These are phyloP conservation scores for Timandra comae DNA, from an alignment of 2,888 invertebrate species.

Conservation along the genomic window DNA sequence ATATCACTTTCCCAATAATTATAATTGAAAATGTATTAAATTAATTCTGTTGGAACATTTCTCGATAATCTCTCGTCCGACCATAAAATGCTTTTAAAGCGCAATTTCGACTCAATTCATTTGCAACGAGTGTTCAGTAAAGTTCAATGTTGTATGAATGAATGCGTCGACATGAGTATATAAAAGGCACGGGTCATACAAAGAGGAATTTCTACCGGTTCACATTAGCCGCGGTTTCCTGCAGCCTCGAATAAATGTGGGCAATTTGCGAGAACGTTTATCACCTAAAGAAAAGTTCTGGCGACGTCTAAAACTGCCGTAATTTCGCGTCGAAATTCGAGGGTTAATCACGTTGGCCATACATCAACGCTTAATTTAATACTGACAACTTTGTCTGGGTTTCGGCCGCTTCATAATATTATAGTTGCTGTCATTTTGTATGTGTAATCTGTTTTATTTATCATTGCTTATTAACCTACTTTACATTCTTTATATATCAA, in stretches of 20 bases:
- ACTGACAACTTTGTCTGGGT: slow-evolving; percentile 48
- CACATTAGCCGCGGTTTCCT: slow-evolving; percentile 60
- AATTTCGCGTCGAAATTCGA: slow-evolving; percentile 57
- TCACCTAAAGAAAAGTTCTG: slow-evolving; percentile 72
- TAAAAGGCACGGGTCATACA: slow-evolving; percentile 30
- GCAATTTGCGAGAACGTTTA: slow-evolving; percentile 71
- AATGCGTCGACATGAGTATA: slow-evolving; percentile 35
- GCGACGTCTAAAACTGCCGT: slow-evolving; percentile 63
- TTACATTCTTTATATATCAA: too few relatives aligned
- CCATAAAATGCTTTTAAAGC: slow-evolving; percentile 47
- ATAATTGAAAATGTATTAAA: slow-evolving; percentile 44
- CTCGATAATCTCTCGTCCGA: slow-evolving; percentile 44
- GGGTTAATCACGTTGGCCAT: slow-evolving; percentile 61
- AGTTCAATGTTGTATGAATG: slow-evolving; percentile 47
- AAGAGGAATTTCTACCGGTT: slow-evolving; percentile 45
- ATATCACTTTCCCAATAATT: slow-evolving; percentile 37
- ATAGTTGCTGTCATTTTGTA: too few relatives aligned
- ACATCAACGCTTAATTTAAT: slow-evolving; percentile 63
- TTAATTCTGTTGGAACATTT: slow-evolving; percentile 40
- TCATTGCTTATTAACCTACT: too few relatives aligned
- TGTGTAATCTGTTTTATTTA: too few relatives aligned
- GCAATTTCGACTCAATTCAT: slow-evolving; percentile 45
- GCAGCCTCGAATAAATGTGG: slow-evolving; percentile 62
- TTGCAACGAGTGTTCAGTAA: slow-evolving; percentile 40
- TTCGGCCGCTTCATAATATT: slow-evolving; percentile 14